Percentiles rank a stretch among this genome's conserved stretches.
Conservation (phyloP, 2,888 invertebrate genomes). For the Cataglyphis albicans region DNA sequence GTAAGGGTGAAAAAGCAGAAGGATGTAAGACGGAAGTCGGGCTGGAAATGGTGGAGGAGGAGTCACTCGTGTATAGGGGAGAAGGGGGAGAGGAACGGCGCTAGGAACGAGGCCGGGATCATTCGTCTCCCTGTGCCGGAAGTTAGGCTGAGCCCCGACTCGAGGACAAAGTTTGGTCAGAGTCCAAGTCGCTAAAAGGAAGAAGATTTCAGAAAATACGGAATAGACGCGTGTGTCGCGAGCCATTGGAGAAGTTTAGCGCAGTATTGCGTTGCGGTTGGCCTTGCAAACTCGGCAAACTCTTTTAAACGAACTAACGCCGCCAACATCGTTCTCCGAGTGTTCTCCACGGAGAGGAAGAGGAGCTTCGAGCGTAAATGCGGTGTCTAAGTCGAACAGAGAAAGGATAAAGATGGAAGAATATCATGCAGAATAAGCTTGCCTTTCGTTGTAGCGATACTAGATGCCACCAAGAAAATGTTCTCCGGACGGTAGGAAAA, state of each 20-base stretch:
- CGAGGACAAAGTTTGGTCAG: conserved; percentile 81
- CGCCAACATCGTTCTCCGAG: conserved; percentile 62
- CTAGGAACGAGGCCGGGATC: conserved; percentile 68
- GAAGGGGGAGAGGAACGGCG: conserved; percentile 35
- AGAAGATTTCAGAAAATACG: conserved; percentile 81
- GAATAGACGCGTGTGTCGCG: conserved; percentile 63
- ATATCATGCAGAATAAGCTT: conserved; percentile 61
- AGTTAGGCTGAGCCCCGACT: conserved; percentile 80
- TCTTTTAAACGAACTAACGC: conserved; percentile 76
- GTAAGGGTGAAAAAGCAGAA: conserved; percentile 74
- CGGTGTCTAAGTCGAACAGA: conserved; percentile 17
- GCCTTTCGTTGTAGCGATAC: conserved; percentile 54
- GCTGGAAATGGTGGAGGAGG: conserved; percentile 61
- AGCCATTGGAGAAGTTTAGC: conserved; percentile 77
- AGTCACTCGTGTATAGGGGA: conserved; percentile 44
- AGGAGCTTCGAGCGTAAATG: conserved; percentile 32
- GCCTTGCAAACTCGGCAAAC: conserved; percentile 68
- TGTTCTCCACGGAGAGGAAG: conserved; percentile 50
- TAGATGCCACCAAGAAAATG: conserved; percentile 61
- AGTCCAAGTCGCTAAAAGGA: conserved; percentile 84
- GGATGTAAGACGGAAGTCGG: conserved; percentile 72
- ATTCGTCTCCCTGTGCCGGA: conserved; percentile 82
- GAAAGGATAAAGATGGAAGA: conserved; percentile 28
- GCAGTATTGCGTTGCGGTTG: conserved; percentile 58
- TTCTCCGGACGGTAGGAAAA: conserved; percentile 55